A percentile compares a stretch with the other conserved stretches of the same genome.
These are phyloP conservation scores for Pipra filicauda DNA, from an alignment of 2,113 vertebrate genomes.

Conservation along the genomic window DNA sequence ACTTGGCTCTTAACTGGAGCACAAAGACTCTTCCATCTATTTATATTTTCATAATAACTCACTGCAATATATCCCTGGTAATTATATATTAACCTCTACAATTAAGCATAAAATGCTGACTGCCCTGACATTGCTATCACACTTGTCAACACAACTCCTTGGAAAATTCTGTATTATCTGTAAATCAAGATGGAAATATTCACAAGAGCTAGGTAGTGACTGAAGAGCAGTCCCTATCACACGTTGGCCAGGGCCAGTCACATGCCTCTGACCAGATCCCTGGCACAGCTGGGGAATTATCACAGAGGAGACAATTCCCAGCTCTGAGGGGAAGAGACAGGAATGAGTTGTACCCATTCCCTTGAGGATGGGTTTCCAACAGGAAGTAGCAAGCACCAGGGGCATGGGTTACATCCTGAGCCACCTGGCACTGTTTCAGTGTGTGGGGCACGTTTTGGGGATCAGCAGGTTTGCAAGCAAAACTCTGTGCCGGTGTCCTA, in stretches of 20 bases:
- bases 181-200: neutral
- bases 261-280: rapidly evolving
- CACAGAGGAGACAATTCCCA: neutral
- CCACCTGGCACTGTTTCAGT: neutral
- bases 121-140: neutral
- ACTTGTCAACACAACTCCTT: neutral
- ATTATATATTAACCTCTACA: neutral
- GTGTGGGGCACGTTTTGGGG: rapidly evolving
- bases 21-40: neutral
- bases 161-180: neutral
- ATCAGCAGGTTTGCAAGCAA: neutral
- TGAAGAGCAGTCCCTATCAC: neutral
- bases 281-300: neutral
- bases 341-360: neutral
- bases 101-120: neutral
- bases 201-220: neutral
- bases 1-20: neutral
- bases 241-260: neutral
- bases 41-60: neutral
- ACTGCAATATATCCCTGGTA: neutral
- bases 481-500: neutral
- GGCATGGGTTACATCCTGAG: neutral
- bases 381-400: neutral
- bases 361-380: neutral
- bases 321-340: neutral